Base-by-base conservation (phyloP, 2,888 invertebrate genomes). In the Empis livida region DNA sequence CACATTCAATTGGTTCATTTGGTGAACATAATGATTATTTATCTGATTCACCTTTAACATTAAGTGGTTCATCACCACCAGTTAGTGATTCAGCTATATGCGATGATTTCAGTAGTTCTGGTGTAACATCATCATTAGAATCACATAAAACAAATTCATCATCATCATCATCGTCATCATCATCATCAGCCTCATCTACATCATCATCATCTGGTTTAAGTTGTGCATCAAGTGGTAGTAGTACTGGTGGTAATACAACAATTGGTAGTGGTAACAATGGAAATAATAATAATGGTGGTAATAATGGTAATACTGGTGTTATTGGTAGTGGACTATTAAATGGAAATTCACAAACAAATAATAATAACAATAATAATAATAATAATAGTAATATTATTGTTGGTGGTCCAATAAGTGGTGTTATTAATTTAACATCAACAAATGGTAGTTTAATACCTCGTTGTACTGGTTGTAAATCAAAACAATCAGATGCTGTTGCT, bases 401-500 rank as follows among this genome's bases (percentile, higher is more conserved):
- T 27, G 23, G 23, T 27, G 23, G 23, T 23, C 15, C 30, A 35
- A 17, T 13, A 14, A 27, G 47, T 31, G 57, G 54, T 50, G 47
- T 56, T 23, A 71, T 73, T 38, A 65, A 70, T 51, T 67, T 70
- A 37, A 72, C 72, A 51, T 55, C 56, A 20, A 52, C 54, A 35
- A 57, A 53, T 46, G 56, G 54, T 23, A 72, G 73, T 9, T 71
- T 74, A 44, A 76, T 78, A 52, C 75, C 78, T 31, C 82, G 84
- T 58, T 96, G 95, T 74, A 95, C 94, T 58, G 94, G 93, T 63
- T 97, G 97, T 76, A 96, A 95, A 72, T 89, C 89, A 56, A 89
- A 88, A 67, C 90, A 93, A 68, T 83, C 89, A 16, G 87, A 86
- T 79, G 95, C 95, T 43, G 90, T 94, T 49, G 94, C 94, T 52